Evolutionary conservation across 2,888 invertebrate species (phyloP).

Genomic region (Epistrophe grossulariae): DNA sequence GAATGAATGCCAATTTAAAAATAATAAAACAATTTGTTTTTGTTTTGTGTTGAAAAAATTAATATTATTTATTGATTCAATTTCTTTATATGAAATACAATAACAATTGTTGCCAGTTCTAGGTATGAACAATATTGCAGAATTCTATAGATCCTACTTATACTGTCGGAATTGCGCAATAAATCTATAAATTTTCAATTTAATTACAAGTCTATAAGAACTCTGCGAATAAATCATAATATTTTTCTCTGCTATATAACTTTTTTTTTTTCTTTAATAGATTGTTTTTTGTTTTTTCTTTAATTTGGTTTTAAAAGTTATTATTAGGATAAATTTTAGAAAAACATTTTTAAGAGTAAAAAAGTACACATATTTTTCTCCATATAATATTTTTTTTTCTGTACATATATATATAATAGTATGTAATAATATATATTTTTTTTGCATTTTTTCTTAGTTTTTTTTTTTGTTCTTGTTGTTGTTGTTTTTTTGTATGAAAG

Average conservation of each 20-base stretch:
- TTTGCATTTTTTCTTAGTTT: conserved; percentile 40
- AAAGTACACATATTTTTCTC: conserved; percentile 73
- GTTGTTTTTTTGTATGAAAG: conserved; percentile 69
- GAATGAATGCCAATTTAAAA: conserved; percentile 59
- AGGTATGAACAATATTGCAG: conserved; percentile 45
- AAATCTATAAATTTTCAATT: conserved; percentile 39
- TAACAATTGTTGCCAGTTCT: conserved; percentile 66
- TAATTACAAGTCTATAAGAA: conserved; percentile 45
- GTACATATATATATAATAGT: conserved; percentile 58
- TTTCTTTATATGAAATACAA: conserved; percentile 57
- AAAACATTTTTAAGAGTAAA: conserved; percentile 71
- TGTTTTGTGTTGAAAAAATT: conserved; percentile 66
- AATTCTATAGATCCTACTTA: conserved; percentile 39
- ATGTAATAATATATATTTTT: conserved; percentile 53
- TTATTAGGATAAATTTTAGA: conserved; percentile 69
- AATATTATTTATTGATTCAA: conserved; percentile 66
- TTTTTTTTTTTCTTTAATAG: conserved; percentile 52
- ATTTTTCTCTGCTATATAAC: conserved; percentile 58
- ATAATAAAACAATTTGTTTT: conserved; percentile 66
- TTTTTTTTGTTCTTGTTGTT: conserved; percentile 26
- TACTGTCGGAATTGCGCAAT: conserved; percentile 57
- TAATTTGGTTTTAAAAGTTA: conserved; percentile 47
- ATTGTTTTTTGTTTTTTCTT: conserved; percentile 46
- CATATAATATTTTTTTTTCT: conserved; percentile 57
- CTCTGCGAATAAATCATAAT: conserved; percentile 63